These are phyloP conservation scores for Ophonus ardosiacus DNA, from an alignment of 2,888 invertebrate genomes.

Conservation along the genomic window DNA sequence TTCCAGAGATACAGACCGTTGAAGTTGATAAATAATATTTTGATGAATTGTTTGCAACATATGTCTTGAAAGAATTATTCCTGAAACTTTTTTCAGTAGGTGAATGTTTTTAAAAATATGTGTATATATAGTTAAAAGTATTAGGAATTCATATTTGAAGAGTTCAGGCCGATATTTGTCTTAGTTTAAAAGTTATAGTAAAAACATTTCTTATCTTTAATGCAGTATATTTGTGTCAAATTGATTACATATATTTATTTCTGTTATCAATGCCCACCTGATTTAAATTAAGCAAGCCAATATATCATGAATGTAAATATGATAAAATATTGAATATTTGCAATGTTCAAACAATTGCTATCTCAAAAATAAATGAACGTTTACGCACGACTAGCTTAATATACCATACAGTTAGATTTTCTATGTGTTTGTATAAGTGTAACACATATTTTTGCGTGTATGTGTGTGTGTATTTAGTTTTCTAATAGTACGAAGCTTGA, in stretches of 20 bases:
- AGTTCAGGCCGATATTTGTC: background rate
- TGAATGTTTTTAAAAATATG: background rate
- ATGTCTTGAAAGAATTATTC: background rate
- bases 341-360: background rate
- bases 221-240: background rate
- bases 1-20: background rate
- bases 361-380: constrained; percentile 32
- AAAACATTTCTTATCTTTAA: background rate
- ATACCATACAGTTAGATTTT: constrained; percentile 37
- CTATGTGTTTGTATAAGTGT: constrained; percentile 1
- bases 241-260: background rate
- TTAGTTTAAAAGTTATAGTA: background rate
- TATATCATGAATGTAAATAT: background rate
- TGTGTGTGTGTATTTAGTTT: background rate
- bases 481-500: background rate
- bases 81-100: background rate
- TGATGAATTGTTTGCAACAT: background rate
- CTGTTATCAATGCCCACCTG: background rate
- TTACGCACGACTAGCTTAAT: constrained; percentile 52
- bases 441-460: background rate
- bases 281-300: background rate
- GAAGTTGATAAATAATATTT: background rate
- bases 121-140: background rate
- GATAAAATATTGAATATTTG: background rate
- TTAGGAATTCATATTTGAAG: background rate